A percentile compares a stretch with the other conserved stretches of the same genome.
Conservation (phyloP, 2,113 vertebrate species). For the Sardina pilchardus region DNA sequence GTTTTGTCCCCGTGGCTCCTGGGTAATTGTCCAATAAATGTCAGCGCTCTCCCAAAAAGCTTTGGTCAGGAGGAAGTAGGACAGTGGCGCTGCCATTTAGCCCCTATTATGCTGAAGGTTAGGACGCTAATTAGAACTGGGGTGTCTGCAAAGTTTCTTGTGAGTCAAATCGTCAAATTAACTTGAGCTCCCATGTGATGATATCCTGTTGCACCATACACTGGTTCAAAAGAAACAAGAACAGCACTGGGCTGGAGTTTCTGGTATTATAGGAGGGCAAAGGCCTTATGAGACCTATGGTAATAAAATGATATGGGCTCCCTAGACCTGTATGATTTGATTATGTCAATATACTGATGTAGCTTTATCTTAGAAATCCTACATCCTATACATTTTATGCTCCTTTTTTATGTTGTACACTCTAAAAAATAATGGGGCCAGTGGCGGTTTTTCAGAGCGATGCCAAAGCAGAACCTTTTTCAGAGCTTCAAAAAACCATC, state of each 20-base stretch:
- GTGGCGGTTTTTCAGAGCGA: too few species aligned
- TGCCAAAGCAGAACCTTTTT: too few species aligned
- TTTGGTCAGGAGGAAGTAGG: neutral
- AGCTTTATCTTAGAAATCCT: neutral
- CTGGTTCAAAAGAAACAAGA: neutral
- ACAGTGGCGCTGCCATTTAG: neutral
- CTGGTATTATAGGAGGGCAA: neutral
- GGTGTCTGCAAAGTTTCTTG: neutral
- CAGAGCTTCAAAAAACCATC: too few species aligned
- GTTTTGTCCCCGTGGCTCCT: neutral
- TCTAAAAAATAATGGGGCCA: too few species aligned
- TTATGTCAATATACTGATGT: neutral
- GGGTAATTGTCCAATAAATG: slow-evolving; percentile 1
- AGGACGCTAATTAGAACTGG: neutral
- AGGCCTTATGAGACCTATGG: neutral
- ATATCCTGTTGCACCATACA: neutral
- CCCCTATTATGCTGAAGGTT: slow-evolving; percentile 3
- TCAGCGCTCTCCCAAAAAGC: neutral
- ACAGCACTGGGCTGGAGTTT: neutral
- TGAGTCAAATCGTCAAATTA: neutral
- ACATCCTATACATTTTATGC: neutral
- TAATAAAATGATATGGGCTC: neutral
- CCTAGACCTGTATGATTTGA: neutral
- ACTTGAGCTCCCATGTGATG: neutral
- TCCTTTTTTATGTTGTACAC: neutral